Base-by-base conservation (phyloP, 2,888 invertebrate genomes). In the Ametastegia equiseti region DNA sequence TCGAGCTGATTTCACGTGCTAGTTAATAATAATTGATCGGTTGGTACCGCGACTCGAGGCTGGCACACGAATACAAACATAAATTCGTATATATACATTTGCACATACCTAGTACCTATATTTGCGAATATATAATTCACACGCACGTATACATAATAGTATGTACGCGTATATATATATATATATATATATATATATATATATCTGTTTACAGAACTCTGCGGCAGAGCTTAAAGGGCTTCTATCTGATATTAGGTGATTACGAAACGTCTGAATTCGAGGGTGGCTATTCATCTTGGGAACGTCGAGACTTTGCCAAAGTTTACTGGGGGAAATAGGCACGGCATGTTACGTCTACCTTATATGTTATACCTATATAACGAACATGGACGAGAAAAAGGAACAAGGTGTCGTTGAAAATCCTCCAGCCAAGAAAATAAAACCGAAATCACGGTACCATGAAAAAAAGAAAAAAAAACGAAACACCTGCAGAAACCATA, bases 1-100 rank as follows among this genome's bases (percentile, higher is more conserved):
- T 39, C 36, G 65, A 67, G 19, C 65, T 67, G 65, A 67, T 67
- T 67, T 19, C 13, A n/a, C 36, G 65, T 39, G 65, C 19, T 67
- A 39, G 65, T 67, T 67, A 67, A 67, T 67, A 67, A 67, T 39
- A 39, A 67, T 67, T 67, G 39, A 67, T 39, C 15, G 30, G 33
- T 63, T 39, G 36, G 30, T 19, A 27, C 19, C n/a, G 0, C 39
- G 27, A 19, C 9, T 67, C 36, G 11, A 23, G 39, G 36, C 33
- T 33, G 39, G 39, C 19, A 45, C 13, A n/a, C 33, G 36, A 54
- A 54, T 54, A 54, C 54, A 54, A 1, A 15, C 19, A 15, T 54
- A 54, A 1, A 15, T 54, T 15, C 54, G 3, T 65, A 65, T n/a
- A 65, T n/a, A 27, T 60, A 30, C 15, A 60, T 30, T 6, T 60